Evolutionary conservation across 2,113 vertebrate genomes (phyloP).

Genomic region (Sander vitreus): DNA sequence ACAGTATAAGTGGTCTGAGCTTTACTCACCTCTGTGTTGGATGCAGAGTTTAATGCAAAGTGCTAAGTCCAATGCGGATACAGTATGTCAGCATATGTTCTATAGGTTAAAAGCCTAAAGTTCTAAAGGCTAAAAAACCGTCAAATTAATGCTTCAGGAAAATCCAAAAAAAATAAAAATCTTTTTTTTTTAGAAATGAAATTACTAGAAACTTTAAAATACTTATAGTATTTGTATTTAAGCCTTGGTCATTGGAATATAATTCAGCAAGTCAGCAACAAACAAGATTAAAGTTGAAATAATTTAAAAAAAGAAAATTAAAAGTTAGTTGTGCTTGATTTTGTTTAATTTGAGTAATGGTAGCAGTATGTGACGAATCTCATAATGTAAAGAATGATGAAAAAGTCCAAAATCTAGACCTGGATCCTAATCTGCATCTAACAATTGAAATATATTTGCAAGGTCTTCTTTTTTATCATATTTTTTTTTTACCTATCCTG

Average conservation of each 20-base stretch:
- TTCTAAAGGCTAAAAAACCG: too few relatives aligned
- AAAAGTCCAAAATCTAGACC: too few relatives aligned
- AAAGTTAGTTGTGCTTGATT: too few relatives aligned
- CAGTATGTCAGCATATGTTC: background rate
- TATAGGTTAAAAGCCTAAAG: background rate
- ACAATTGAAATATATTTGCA: too few relatives aligned
- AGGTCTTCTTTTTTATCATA: too few relatives aligned
- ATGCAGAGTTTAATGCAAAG: conserved; percentile 11
- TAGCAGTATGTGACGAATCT: background rate
- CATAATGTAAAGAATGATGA: background rate
- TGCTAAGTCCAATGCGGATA: background rate
- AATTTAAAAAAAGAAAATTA: background rate
- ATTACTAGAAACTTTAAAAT: background rate
- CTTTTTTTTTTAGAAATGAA: background rate
- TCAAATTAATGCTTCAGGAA: background rate
- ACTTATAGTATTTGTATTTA: background rate
- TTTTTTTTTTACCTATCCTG: too few relatives aligned
- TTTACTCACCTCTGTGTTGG: conserved; percentile 1
- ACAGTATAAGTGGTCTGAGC: background rate
- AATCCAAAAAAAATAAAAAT: background rate
- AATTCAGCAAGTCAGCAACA: background rate
- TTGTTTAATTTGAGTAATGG: background rate
- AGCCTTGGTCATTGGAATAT: background rate
- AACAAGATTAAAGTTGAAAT: background rate
- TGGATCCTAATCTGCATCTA: too few relatives aligned